These are phyloP conservation scores for Peromyscus eremicus DNA, from an alignment of 2,797 vertebrate genomes.

Conservation along the genomic window DNA sequence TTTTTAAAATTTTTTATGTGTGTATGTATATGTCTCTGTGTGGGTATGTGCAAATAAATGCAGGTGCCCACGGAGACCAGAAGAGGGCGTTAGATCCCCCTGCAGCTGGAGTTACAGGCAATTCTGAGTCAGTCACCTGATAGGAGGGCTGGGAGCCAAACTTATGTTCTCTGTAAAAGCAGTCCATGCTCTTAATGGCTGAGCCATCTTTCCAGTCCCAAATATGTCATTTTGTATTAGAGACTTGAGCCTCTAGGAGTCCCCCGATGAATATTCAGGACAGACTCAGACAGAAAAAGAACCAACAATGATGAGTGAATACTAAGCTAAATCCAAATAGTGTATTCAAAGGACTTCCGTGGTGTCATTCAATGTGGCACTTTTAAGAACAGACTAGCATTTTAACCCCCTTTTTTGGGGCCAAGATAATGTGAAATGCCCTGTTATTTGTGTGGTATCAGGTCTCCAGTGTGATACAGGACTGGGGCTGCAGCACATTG, in stretches of 20 bases:
- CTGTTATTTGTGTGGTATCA: background rate
- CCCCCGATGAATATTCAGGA: background rate
- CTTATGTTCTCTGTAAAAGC: background rate
- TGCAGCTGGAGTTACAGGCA: background rate
- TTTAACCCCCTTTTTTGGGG: background rate
- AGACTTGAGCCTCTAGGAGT: background rate
- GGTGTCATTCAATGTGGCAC: background rate
- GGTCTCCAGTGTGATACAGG: background rate
- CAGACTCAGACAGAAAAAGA: background rate
- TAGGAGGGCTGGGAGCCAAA: background rate
- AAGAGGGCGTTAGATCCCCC: background rate
- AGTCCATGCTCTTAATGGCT: background rate
- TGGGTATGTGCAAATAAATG: background rate
- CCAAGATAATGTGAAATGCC: background rate
- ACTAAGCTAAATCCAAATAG: background rate
- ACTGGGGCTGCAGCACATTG: background rate
- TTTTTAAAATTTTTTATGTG: background rate
- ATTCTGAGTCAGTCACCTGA: background rate
- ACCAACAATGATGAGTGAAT: background rate
- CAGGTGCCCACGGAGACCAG: background rate
- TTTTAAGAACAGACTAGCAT: background rate
- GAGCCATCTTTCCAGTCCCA: background rate
- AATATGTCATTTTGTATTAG: background rate
- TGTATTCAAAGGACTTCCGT: background rate
- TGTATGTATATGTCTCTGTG: background rate